phyloP scores from a whole-genome alignment of 2,797 vertebrate species.

The Notoglanidium macrostoma region DNA sequence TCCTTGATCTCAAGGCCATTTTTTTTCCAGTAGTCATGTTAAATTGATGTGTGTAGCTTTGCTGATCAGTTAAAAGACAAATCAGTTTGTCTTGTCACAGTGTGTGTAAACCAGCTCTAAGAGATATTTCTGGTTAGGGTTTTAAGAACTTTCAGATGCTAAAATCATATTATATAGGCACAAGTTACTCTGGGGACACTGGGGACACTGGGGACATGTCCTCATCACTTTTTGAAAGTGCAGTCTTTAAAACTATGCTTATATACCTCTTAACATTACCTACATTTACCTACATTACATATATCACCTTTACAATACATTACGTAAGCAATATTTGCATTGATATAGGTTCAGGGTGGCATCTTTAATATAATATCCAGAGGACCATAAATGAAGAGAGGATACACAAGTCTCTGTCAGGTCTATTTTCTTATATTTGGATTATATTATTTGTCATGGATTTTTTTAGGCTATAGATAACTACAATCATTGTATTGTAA shows the following conservation, averaged over 20 bases:
- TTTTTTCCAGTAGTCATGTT: conserved; percentile 10
- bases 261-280: too few species aligned
- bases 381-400: not conserved
- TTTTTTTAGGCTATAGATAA: not conserved
- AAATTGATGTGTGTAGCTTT: conserved; percentile 19
- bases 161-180: not conserved
- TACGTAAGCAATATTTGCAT: not conserved
- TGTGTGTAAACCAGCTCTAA: not conserved
- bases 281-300: too few species aligned
- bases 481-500: not conserved
- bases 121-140: not conserved
- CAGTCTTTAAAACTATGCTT: not conserved
- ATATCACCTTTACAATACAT: too few species aligned
- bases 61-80: not conserved
- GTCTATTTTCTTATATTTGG: not conserved
- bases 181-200: not conserved
- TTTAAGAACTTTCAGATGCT: not conserved
- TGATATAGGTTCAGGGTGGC: not conserved
- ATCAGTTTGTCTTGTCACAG: not conserved
- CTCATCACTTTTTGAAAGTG: not conserved
- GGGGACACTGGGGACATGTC: not conserved
- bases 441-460: not conserved
- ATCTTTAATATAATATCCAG: not conserved
- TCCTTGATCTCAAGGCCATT: conserved; percentile 10
- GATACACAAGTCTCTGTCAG: not conserved